Evolutionary conservation across 2,888 invertebrate species (phyloP), one percentile per base, ranked within the genome.

Genomic region (Alcis repandata): DNA sequence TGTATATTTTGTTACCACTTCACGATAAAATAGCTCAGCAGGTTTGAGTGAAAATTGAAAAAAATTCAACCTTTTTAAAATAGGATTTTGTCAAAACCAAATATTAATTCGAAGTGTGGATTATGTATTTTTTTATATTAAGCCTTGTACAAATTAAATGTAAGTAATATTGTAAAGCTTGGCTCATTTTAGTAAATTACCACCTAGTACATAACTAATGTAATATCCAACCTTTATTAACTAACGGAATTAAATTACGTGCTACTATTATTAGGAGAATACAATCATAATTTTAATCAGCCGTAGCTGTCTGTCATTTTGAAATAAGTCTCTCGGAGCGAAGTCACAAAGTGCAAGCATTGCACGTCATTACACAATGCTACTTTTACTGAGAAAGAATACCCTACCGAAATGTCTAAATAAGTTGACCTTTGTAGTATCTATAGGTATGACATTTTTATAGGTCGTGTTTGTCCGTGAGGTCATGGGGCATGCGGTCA

Each of bases 401-500:
- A 48, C 19, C 20, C 19, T 7, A 54, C 22, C 20, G 20, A 46
- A 58, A 32, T 48, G 13, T 11, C 54, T 56, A 56, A 49, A 46
- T 40, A 51, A 53, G 54, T 32, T 57, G 56, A 65, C 56, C 65
- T 65, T 57, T 57, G 22, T 22, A 51, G 19, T 43, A 56, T 52
- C 11, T 53, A 15, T 33, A 56, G 45, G 45, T 49, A 49, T 32
- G 45, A 45, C 45, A 58, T 58, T 22, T 45, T 63, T 59, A 48
- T 57, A 36, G 53, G 49, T 63, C 63, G 45, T 52, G 8, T 48
- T 48, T 53, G 51, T 43, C 36, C 57, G 57, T 57, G 41, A 67
- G 51, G 69, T 69, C 64, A 68, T 49, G 60, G 58, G 67, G 32
- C 68, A 51, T 63, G 45, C 62, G 62, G 60, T 65, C 57, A 59